Conservation (phyloP, 2,797 vertebrate species). For the Sebastes alutus region DNA sequence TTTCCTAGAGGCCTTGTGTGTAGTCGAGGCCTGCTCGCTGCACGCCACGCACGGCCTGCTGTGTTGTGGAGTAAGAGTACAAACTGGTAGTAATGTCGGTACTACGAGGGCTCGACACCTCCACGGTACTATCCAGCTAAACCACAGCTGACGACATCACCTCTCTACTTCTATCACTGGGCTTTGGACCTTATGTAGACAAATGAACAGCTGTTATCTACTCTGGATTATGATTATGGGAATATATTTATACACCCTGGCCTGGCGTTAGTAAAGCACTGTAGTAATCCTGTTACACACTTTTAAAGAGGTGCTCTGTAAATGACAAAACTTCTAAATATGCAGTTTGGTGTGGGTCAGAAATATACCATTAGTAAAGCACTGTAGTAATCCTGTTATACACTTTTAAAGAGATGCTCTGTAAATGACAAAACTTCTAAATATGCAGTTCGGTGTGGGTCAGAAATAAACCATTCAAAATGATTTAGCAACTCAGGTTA, state of each 20-base stretch:
- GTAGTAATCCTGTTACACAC: conserved; percentile 27
- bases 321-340: background rate
- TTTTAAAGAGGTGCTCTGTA: background rate
- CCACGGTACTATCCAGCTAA: conserved; percentile 69
- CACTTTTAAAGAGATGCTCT: background rate
- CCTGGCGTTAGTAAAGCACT: background rate
- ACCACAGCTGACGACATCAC: conserved; percentile 67
- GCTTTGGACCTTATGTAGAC: conserved; percentile 33
- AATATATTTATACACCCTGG: conserved; percentile 13
- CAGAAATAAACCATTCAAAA: background rate
- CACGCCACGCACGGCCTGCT: conserved; percentile 74
- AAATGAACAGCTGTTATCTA: conserved; percentile 51
- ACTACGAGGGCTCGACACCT: conserved; percentile 79
- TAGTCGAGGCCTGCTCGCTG: conserved; percentile 75
- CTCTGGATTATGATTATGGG: conserved; percentile 22
- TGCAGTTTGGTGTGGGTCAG: background rate
- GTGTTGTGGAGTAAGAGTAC: conserved; percentile 77
- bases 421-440: background rate
- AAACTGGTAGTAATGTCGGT: conserved; percentile 80
- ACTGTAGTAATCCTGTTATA: conserved; percentile 22
- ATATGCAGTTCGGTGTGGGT: background rate
- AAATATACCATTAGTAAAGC: background rate
- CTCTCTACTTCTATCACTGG: conserved; percentile 45
- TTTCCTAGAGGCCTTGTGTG: conserved; percentile 76
- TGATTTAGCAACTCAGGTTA: background rate